Evolutionary conservation across 2,888 invertebrate species (phyloP), one percentile per base, ranked within the genome.

Genomic region (Ecliptopera silaceata): DNA sequence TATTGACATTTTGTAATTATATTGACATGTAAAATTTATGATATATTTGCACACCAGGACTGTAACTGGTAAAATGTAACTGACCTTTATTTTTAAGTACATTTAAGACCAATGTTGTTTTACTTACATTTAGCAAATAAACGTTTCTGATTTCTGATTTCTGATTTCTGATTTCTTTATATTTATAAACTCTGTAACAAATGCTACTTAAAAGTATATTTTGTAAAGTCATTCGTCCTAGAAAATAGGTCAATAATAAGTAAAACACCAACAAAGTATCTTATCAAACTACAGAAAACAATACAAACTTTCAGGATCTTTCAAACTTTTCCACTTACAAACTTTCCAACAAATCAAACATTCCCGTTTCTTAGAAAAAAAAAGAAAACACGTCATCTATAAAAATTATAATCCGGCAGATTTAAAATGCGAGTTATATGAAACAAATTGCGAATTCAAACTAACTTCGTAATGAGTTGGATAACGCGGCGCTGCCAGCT

Each of bases 401-500:
- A 43, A 45, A 38, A 43, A 52, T 31, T 20, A 59, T 58, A 59
- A 59, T 18, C 20, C 59, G 54, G 32, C 13, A 15, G 31, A 62
- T 48, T 43, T 17, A 20, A 42, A 32, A 54, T 34, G 43, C 52
- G 38, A 39, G 36, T n/a, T 8, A 41, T 42, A 43, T 52, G 22
- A 17, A 46, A 51, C 50, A 55, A 58, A 60, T 60, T 44, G 58
- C 59, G 38, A 56, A 59, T 46, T 54, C 12, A 51, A 43, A 43
- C 34, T 63, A 66, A 66, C 69, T 71, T 70, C 56, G 64, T 46
- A 74, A 71, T 67, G 63, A 64, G 44, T 36, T 59, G 34, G 56
- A 41, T 54, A 50, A 36, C 43, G 84, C 82, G 73, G 67, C 77
- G 86, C 82, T 85, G 85, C 82, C 83, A 77, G 68, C 61, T 59